Evolutionary conservation across 1,140 invertebrate species (phyloP), one percentile per base, ranked within the genome.

Genomic region (Trichonephila inaurata): DNA sequence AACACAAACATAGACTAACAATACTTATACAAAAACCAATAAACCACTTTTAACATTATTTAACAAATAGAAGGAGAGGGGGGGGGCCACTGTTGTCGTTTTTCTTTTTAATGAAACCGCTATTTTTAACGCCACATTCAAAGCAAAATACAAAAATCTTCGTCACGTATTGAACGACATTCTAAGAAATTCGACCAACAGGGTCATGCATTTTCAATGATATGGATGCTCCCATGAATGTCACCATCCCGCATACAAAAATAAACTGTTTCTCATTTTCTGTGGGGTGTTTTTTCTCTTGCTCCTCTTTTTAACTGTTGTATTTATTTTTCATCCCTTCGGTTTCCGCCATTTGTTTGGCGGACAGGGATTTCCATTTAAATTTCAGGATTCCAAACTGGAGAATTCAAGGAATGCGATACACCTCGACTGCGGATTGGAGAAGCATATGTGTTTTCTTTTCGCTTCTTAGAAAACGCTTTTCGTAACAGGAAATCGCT

Each of bases 231-330:
- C n/a, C 28, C 8, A 62, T 62, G n/a, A 10, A 51, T 51, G 51
- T 51, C 28, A 4, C 33, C 21, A 16, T 12, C 24, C 24, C 24
- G 44, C 64, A 89, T 77, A 89, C 88, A 89, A 44, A 77, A 89
- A 62, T 87, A 89, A 89, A 69, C 40, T 89, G 88, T 89, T 89
- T 89, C 87, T 64, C 64, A 89, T 89, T 89, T 89, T 89, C 62
- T 16, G 6, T 19, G 24, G 19, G 33, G 14, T 58, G 14, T 40
- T 69, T 24, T 72, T 64, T 88, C n/a, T 88, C 24, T 14, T 88
- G 16, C 10, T 21, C n/a, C 44, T 85, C n/a, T 85, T 88, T 83
- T 58, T 19, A 58, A 60, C 83, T 64, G 86, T 66, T 44, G 83
- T 88, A 58, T 51, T 88, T 88, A 88, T 88, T 88, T 64, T 60